Conservation (phyloP, 2,113 vertebrate genomes). For the Etia nguti region DNA sequence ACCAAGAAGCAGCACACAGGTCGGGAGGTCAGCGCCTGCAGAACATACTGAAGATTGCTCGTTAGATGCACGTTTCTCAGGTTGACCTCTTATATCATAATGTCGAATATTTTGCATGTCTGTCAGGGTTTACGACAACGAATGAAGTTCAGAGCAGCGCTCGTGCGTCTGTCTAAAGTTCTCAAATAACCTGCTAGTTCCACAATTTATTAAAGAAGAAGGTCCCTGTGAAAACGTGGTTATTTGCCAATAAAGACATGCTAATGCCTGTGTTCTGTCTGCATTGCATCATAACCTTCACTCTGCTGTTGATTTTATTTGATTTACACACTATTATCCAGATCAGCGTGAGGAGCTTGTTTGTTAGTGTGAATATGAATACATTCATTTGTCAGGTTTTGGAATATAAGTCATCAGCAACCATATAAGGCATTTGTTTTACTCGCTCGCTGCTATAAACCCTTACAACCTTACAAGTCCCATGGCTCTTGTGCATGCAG, state of each 20-base stretch:
- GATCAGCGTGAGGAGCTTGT: neutral
- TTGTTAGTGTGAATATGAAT: neutral
- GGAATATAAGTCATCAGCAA: neutral
- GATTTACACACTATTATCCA: neutral
- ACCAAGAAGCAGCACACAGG: neutral
- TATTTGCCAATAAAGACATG: neutral
- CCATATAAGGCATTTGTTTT: neutral
- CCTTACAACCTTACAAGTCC: neutral
- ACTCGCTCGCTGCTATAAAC: neutral
- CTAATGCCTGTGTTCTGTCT: neutral
- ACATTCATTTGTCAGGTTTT: neutral
- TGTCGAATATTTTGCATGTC: neutral
- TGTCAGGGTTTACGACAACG: neutral
- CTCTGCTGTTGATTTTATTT: neutral
- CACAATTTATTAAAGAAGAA: neutral
- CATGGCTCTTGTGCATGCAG: neutral
- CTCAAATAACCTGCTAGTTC: neutral
- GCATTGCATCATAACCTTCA: neutral
- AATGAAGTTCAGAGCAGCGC: neutral
- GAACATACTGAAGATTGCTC: neutral
- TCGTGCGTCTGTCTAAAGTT: neutral
- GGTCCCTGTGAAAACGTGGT: neutral
- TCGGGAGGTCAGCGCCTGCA: slow-evolving; percentile 11
- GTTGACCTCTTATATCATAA: neutral
- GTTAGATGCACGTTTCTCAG: neutral